These are phyloP conservation scores for Geococcyx californianus DNA, from an alignment of 2,113 vertebrate species.

Conservation along the genomic window DNA sequence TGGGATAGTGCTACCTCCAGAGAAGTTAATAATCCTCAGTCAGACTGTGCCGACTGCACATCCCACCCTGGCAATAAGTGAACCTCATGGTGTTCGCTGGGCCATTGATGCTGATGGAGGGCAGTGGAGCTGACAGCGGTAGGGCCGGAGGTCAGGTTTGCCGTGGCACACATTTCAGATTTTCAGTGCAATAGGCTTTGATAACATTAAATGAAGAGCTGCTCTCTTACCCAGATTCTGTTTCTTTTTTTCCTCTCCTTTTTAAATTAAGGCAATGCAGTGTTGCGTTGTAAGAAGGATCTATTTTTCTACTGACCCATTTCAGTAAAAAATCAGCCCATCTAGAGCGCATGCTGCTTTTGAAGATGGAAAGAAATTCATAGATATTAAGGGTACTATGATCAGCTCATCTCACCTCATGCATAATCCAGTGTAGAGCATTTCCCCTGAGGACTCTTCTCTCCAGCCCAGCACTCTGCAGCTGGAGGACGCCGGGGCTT, in stretches of 20 bases:
- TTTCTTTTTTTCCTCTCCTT: neutral
- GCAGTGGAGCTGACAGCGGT: neutral
- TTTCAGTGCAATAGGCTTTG: neutral
- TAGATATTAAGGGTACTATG: neutral
- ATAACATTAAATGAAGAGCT: neutral
- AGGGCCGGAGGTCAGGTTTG: neutral
- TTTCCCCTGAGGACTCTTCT: neutral
- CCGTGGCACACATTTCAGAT: neutral
- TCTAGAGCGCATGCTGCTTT: neutral
- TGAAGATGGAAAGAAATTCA: neutral
- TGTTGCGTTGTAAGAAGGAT: neutral
- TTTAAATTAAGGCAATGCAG: constrained; percentile 15
- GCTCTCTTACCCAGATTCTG: neutral
- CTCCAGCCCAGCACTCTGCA: neutral
- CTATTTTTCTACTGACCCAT: constrained; percentile 58
- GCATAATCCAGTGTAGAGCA: neutral
- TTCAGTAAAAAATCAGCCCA: constrained; percentile 11
- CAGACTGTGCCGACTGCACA: neutral
- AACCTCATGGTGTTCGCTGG: neutral
- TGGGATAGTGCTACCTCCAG: neutral
- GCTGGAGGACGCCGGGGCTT: neutral
- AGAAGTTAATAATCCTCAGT: neutral
- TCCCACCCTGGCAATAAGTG: neutral
- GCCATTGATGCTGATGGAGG: neutral
- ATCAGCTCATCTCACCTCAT: constrained; percentile 27